Conservation (phyloP, 2,888 invertebrate species). For the Pristionchus entomophagus region DNA sequence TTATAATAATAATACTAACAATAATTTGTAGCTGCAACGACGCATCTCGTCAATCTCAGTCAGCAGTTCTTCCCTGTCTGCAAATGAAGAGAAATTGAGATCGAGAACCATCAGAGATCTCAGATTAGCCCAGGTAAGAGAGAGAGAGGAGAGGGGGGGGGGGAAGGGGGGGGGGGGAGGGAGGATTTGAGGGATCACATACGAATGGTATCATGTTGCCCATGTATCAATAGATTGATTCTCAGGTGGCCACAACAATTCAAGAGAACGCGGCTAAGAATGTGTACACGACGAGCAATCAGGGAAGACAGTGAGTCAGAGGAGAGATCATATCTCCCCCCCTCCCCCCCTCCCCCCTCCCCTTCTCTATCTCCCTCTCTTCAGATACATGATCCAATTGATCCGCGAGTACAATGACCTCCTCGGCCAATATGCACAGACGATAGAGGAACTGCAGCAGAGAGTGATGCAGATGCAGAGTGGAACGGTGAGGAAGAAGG, state of each 20-base stretch:
- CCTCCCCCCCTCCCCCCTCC: too few species aligned
- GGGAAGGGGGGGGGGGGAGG: neutral
- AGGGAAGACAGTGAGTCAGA: conserved; percentile 21
- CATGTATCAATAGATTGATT: too few species aligned
- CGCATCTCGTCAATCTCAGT: neutral
- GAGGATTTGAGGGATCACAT: too few species aligned
- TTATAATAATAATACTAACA: too few species aligned
- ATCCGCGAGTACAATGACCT: conserved; percentile 49
- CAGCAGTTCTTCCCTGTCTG: neutral
- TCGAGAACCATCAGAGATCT: neutral
- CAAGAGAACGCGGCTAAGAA: conserved; percentile 20
- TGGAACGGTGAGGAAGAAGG: conserved; percentile 18
- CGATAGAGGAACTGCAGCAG: conserved; percentile 48
- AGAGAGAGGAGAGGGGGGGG: neutral
- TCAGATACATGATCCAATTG: conserved; percentile 50
- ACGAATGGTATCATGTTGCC: too few species aligned
- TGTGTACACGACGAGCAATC: conserved; percentile 19
- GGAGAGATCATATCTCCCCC: neutral
- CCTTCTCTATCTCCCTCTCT: neutral
- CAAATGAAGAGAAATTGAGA: neutral
- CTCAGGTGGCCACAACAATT: conserved; percentile 37
- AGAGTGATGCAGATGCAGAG: neutral
- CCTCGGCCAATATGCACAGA: conserved; percentile 48
- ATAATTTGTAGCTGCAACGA: conserved; percentile 8
- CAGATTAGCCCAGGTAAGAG: conserved; percentile 6